Conservation (phyloP, 2,113 vertebrate species). For the Alces alces region DNA sequence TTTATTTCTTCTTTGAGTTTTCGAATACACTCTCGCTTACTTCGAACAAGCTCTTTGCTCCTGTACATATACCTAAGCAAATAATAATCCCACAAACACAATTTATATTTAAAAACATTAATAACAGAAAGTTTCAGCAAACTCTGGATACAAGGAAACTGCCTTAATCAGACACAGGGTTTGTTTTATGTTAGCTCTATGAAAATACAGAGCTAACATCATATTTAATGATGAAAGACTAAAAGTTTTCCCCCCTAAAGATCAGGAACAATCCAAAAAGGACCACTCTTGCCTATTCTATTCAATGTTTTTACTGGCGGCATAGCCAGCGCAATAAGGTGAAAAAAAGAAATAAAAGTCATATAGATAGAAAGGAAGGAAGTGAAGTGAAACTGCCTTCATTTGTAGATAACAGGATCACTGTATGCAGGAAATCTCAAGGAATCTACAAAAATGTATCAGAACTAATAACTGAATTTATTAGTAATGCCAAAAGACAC, state of each 20-base stretch:
- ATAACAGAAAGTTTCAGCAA: background rate
- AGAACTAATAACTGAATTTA: background rate
- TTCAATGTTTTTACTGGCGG: background rate
- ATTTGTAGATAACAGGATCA: background rate
- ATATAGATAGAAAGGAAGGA: background rate
- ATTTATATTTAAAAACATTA: background rate
- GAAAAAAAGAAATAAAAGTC: background rate
- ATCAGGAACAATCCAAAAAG: background rate
- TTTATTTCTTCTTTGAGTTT: slow-evolving; percentile 88
- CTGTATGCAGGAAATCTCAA: background rate
- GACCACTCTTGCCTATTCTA: background rate
- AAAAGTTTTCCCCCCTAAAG: background rate
- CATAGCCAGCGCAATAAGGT: background rate
- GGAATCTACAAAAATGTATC: background rate
- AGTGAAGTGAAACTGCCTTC: background rate
- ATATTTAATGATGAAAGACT: background rate
- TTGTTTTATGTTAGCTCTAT: background rate
- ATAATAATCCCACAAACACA: background rate
- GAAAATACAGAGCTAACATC: background rate
- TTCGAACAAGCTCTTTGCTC: slow-evolving; percentile 88
- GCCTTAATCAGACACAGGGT: background rate
- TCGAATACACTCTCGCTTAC: slow-evolving; percentile 88
- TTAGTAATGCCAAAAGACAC: background rate
- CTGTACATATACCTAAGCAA: slow-evolving; percentile 90
- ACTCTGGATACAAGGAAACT: background rate